Percentiles rank a stretch among this genome's conserved stretches.
phyloP scores from a whole-genome alignment of 2,888 invertebrate species.

The Argyresthia goedartella region DNA sequence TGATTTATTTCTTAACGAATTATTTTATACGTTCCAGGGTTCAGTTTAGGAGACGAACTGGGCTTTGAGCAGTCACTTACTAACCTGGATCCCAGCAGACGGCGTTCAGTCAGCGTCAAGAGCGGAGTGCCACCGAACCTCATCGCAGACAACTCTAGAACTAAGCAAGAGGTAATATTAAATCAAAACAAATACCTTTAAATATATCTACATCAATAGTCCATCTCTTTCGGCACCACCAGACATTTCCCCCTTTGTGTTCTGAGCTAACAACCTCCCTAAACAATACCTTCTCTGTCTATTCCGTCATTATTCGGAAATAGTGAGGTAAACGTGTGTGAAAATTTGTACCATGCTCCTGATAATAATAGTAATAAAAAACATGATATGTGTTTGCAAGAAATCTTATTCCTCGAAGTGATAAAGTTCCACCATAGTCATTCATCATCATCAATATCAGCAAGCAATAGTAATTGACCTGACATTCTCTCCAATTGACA shows the following conservation, averaged over 20 bases:
- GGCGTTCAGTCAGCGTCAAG: slow-evolving; percentile 74
- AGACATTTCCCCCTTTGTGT: not conserved
- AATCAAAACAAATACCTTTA: too few species aligned
- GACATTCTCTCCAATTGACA: slow-evolving; percentile 26
- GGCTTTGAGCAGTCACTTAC: slow-evolving; percentile 88
- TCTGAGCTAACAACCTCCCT: not conserved
- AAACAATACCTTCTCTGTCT: not conserved
- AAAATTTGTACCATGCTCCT: not conserved
- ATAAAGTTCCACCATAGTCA: too few species aligned
- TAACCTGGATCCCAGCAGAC: slow-evolving; percentile 78
- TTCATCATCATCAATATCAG: too few species aligned
- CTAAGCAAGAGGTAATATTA: slow-evolving; percentile 55
- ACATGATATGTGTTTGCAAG: too few species aligned
- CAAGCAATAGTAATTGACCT: too few species aligned
- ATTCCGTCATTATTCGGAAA: not conserved
- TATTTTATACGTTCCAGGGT: slow-evolving; percentile 73
- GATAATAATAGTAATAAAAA: too few species aligned
- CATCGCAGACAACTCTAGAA: slow-evolving; percentile 29
- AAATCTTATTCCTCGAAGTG: too few species aligned
- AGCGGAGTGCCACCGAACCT: slow-evolving; percentile 62
- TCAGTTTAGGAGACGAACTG: slow-evolving; percentile 88
- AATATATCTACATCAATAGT: not conserved
- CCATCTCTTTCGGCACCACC: not conserved
- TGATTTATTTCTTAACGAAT: not conserved
- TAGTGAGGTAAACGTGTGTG: not conserved